Evolutionary conservation across 2,797 vertebrate species (phyloP).

Genomic region (Pangasius mekongensis): DNA sequence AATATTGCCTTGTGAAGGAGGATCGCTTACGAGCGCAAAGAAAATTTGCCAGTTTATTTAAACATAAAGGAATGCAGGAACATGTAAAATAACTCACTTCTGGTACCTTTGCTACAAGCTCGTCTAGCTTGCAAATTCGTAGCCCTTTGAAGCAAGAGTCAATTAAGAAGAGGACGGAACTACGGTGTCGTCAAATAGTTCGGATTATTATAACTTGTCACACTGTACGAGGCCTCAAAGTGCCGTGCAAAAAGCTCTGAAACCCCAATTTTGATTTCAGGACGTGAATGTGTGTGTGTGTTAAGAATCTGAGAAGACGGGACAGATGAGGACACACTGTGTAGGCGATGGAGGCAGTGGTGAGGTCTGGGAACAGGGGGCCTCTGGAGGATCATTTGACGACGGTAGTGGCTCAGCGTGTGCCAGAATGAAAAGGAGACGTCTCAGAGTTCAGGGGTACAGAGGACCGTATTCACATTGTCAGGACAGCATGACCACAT

Average conservation of each 20-base stretch:
- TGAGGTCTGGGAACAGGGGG: conserved; percentile 17
- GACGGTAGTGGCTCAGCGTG: conserved; percentile 4
- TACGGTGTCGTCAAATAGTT: background rate
- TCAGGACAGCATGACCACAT: conserved; percentile 26
- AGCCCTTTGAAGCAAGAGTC: background rate
- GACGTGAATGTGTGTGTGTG: background rate
- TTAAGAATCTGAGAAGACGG: background rate
- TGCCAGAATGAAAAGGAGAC: conserved; percentile 32
- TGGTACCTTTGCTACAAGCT: background rate
- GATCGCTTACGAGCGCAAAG: background rate
- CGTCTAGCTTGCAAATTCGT: background rate
- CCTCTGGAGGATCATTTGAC: conserved; percentile 27
- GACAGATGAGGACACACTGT: conserved; percentile 16
- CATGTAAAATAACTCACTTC: background rate
- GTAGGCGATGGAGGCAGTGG: background rate
- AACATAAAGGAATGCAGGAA: background rate
- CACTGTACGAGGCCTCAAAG: background rate
- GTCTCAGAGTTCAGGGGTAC: background rate
- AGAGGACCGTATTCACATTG: background rate
- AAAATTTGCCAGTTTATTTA: background rate
- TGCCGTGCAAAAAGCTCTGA: too few species aligned
- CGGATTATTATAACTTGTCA: background rate
- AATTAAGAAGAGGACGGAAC: background rate
- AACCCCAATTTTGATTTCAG: background rate
- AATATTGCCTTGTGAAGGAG: background rate